phyloP scores from a whole-genome alignment of 2,797 vertebrate species.

The Diglossa cyanea region DNA sequence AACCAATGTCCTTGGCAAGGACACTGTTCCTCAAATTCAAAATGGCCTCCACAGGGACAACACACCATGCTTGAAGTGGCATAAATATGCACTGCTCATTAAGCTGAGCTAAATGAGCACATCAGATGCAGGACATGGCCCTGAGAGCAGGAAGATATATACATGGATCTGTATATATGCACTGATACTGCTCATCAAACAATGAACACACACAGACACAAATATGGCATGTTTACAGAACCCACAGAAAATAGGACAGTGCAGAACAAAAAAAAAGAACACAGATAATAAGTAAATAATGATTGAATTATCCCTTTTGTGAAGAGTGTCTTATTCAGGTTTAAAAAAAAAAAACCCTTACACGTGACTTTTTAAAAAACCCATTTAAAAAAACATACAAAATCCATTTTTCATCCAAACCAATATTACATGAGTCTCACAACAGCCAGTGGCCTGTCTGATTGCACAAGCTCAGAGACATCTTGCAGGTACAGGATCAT shows the following conservation, averaged over 20 bases:
- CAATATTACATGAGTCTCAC: background rate
- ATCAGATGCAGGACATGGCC: conserved; percentile 34
- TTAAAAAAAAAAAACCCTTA: background rate
- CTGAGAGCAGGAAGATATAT: conserved; percentile 36
- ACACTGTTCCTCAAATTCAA: conserved; percentile 51
- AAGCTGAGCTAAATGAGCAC: conserved; percentile 27
- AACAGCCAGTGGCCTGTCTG: background rate
- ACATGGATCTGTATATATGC: conserved; percentile 24
- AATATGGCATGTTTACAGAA: conserved; percentile 22
- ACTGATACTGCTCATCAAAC: background rate
- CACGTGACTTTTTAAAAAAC: rapidly evolving
- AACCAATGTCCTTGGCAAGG: conserved; percentile 50
- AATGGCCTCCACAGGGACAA: conserved; percentile 54
- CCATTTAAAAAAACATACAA: background rate
- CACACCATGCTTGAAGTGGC: conserved; percentile 23
- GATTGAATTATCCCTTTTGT: background rate
- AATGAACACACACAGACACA: conserved; percentile 1
- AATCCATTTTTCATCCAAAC: background rate
- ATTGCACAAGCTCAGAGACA: background rate
- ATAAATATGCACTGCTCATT: conserved; percentile 43
- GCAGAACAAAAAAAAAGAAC: conserved; percentile 27
- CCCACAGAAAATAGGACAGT: conserved; percentile 15
- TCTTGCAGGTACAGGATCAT: background rate
- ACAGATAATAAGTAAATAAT: background rate
- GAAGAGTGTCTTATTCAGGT: background rate